phyloP scores from a whole-genome alignment of 2,888 invertebrate species.

The Rutpela maculata region DNA sequence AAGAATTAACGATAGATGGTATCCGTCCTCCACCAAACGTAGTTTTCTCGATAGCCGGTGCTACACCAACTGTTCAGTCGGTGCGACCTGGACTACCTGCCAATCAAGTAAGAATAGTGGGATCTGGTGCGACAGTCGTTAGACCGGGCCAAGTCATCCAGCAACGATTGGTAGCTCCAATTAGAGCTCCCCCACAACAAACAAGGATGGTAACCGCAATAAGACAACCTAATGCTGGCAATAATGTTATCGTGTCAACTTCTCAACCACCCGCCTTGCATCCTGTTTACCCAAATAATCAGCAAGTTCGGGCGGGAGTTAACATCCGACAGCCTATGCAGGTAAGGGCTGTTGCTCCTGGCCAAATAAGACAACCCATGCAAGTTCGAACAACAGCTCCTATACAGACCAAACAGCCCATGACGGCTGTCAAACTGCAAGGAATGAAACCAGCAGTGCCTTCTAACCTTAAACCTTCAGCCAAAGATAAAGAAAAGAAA shows the following conservation, averaged over 20 bases:
- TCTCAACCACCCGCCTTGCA: constrained; percentile 74
- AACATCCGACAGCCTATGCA: constrained; percentile 62
- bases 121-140: constrained; percentile 74
- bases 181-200: constrained; percentile 67
- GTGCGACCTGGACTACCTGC: constrained; percentile 38
- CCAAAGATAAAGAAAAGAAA: constrained; percentile 86
- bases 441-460: constrained; percentile 76
- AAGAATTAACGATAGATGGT: constrained; percentile 95
- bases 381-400: constrained; percentile 63
- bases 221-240: constrained; percentile 67
- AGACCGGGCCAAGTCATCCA: constrained; percentile 76
- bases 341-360: constrained; percentile 60
- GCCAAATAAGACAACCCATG: constrained; percentile 55
- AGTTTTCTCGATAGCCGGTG: constrained; percentile 77
- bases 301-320: constrained; percentile 51
- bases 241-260: constrained; percentile 70
- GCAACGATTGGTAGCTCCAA: constrained; percentile 76
- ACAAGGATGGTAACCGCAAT: constrained; percentile 72
- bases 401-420: constrained; percentile 62
- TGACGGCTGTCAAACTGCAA: constrained; percentile 55
- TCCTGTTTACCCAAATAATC: constrained; percentile 68
- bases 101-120: constrained; percentile 80
- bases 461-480: constrained; percentile 77
- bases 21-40: constrained; percentile 91
- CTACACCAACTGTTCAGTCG: constrained; percentile 72